Percentiles rank a stretch among this genome's conserved stretches.
These are phyloP conservation scores for Trichomalopsis sarcophagae DNA, from an alignment of 1,140 invertebrate genomes.

Conservation along the genomic window DNA sequence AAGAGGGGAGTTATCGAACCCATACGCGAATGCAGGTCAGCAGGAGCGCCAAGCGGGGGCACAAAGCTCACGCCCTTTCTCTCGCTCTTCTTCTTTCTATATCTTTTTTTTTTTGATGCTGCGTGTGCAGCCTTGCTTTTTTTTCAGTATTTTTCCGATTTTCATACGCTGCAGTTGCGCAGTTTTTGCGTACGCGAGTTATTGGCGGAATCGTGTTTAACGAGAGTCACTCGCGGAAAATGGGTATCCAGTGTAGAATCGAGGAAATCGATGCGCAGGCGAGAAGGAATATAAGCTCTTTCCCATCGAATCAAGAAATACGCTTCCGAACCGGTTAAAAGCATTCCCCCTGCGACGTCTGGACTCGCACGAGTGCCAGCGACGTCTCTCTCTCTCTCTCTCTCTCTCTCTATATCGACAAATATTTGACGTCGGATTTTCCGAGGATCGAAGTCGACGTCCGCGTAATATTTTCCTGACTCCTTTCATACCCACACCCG, in stretches of 20 bases:
- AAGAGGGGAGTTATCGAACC: conserved; percentile 15
- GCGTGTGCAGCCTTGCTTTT: background rate
- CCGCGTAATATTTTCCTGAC: too few relatives aligned
- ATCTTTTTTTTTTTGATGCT: background rate
- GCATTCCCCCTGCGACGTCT: background rate
- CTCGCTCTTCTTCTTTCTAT: background rate
- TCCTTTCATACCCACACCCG: too few relatives aligned
- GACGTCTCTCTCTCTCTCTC: too few relatives aligned
- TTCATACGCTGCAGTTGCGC: background rate
- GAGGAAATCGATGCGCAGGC: too few relatives aligned
- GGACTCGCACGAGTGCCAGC: background rate
- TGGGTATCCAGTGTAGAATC: too few relatives aligned
- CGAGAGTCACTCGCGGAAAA: too few relatives aligned
- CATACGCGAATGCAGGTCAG: conserved; percentile 9
- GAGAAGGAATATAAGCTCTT: too few relatives aligned
- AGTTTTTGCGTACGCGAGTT: too few relatives aligned
- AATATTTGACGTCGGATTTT: background rate
- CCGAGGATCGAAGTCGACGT: background rate
- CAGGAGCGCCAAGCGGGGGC: background rate
- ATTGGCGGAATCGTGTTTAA: too few relatives aligned
- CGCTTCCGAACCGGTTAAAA: too few relatives aligned
- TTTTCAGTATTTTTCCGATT: background rate
- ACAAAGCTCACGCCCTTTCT: conserved; percentile 8
- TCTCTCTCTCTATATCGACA: background rate
- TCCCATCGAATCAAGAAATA: too few relatives aligned